Base-by-base conservation (phyloP, 2,113 vertebrate species). In the Meleagris gallopavo region DNA sequence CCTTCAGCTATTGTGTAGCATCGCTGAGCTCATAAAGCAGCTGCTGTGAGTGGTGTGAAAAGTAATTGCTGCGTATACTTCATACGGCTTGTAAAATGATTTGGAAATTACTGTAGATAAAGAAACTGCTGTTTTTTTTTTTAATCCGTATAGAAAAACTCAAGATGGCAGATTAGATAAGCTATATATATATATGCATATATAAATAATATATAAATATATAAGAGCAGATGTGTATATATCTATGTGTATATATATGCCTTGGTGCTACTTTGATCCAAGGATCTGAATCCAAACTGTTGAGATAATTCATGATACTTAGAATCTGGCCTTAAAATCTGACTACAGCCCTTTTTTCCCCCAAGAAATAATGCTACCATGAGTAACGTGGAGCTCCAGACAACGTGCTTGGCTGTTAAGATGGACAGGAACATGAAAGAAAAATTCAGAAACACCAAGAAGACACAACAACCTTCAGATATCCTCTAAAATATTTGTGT, bases 61-160 rank as follows among this genome's bases (percentile, higher is more conserved):
- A 88, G 88, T 93, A 90, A 92, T 96, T 95, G 95, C 69, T 83
- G 82, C 60, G 57, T 92, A 55, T 83, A 94, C 89, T 95, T 92
- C 87, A 80, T 74, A 94, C 2, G 1, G 87, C 57, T 96, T 93
- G 69, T 86, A 95, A 91, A 95, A 90, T 86, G 34, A 52, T 94
- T 86, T 88, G 50, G 79, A 95, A 89, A 95, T 85, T 86, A 83
- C 64, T 83, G 13, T 46, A 55, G 52, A 71, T 41, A 94, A 80
- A 69, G 71, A 82, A 86, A 48, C 72, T 83, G 69, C 79, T 94
- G 87, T 27, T 52, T 52, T 57, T 30, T 75, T 95, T 92, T 92
- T 88, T 85, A 41, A 41, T 93, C 38, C 10, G 52, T 86, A 27
- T 6, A 55, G 75, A 67, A 71, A 87, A 54, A 30, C 62, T 89